Percentiles rank a stretch among this genome's conserved stretches.
Conservation (phyloP, 2,888 invertebrate genomes). For the Drosophila melanosoma region DNA sequence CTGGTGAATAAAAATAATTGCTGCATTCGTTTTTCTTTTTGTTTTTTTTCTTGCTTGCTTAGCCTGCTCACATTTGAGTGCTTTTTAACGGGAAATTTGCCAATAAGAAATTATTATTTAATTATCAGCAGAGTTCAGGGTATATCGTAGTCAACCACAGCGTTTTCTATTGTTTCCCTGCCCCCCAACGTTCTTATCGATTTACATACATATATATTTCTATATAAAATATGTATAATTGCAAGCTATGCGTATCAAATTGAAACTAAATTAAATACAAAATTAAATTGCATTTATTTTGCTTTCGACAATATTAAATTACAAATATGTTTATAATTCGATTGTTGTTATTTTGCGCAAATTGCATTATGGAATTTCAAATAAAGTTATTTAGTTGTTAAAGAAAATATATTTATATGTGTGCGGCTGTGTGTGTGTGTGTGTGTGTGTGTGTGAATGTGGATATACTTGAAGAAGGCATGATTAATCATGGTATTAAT, state of each 20-base stretch:
- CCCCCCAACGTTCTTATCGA: background rate
- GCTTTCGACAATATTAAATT: background rate
- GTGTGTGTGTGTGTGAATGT: background rate
- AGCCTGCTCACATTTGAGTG: too few species aligned
- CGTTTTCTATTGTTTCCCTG: background rate
- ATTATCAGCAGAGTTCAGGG: too few species aligned
- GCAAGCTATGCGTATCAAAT: background rate
- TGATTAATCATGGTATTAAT: constrained; percentile 40
- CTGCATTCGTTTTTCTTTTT: too few species aligned
- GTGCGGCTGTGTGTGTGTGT: background rate
- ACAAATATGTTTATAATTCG: background rate
- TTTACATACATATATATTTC: background rate
- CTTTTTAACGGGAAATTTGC: too few species aligned
- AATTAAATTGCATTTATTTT: background rate
- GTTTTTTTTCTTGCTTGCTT: too few species aligned
- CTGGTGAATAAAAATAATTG: too few species aligned
- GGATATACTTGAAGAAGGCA: constrained; percentile 9
- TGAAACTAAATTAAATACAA: background rate
- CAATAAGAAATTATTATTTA: too few species aligned
- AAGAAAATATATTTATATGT: background rate
- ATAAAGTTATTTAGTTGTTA: background rate
- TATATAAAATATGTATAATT: background rate
- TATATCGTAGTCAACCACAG: too few species aligned
- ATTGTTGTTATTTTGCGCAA: background rate
- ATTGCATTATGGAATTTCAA: background rate